Conservation (phyloP, 2,113 vertebrate genomes). For the Damaliscus lunatus region DNA sequence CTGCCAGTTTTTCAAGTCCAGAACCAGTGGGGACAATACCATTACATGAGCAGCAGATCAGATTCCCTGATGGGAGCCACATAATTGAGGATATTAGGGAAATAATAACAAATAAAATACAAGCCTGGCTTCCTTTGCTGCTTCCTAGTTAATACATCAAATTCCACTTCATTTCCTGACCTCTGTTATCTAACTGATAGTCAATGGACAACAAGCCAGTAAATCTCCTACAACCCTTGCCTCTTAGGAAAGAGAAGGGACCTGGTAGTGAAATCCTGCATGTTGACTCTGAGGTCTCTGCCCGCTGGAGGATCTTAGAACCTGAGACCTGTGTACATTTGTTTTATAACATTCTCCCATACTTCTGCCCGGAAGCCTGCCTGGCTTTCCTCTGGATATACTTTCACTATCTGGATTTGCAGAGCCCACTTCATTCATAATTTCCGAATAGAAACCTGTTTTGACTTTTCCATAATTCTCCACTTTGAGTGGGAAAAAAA, state of each 20-base stretch:
- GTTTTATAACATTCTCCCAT: not conserved
- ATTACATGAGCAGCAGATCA: not conserved
- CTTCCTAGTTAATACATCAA: constrained; percentile 67
- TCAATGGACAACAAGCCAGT: not conserved
- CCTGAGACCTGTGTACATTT: not conserved
- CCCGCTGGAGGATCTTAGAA: not conserved
- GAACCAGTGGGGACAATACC: not conserved
- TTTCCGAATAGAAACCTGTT: not conserved
- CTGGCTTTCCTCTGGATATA: not conserved
- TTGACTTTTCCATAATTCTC: constrained; percentile 17
- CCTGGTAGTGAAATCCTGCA: not conserved
- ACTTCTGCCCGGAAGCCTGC: not conserved
- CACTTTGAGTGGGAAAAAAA: not conserved
- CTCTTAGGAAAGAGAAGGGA: not conserved
- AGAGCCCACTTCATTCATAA: not conserved
- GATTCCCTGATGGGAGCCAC: constrained; percentile 47
- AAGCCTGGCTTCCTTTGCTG: constrained; percentile 65
- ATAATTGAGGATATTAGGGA: constrained; percentile 74
- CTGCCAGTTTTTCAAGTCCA: not conserved
- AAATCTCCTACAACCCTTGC: not conserved
- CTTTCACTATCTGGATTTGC: not conserved
- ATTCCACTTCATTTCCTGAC: constrained; percentile 63
- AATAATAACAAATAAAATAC: constrained; percentile 67
- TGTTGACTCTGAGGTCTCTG: not conserved
- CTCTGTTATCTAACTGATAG: constrained; percentile 42